Evolutionary conservation across 2,888 invertebrate genomes (phyloP).

Genomic region (Loripinus fragilis): DNA sequence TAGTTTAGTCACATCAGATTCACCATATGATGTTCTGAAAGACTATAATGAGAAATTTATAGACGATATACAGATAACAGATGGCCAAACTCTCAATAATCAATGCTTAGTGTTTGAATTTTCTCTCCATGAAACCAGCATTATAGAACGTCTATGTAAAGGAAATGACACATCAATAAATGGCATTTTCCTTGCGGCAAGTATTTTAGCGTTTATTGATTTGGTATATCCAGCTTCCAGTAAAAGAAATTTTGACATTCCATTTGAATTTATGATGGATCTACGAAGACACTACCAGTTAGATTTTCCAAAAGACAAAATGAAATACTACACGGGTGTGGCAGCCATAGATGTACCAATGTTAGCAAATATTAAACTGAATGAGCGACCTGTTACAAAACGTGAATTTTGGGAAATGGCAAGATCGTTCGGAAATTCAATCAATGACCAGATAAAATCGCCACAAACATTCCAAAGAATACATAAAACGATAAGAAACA

Average conservation of each 20-base stretch:
- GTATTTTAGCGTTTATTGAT: constrained; percentile 43
- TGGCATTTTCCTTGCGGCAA: constrained; percentile 40
- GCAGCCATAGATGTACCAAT: constrained; percentile 46
- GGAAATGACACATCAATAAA: constrained; percentile 16
- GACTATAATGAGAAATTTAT: constrained; percentile 42
- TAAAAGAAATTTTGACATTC: constrained; percentile 21
- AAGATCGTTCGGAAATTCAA: constrained; percentile 27
- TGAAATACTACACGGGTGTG: constrained; percentile 44
- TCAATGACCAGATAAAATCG: constrained; percentile 31
- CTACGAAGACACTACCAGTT: constrained; percentile 29
- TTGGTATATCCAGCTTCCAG: constrained; percentile 32
- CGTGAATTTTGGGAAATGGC: constrained; percentile 50
- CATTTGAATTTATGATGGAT: constrained; percentile 56
- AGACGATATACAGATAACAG: constrained; percentile 28
- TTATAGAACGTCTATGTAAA: constrained; percentile 28
- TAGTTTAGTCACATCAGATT: neutral
- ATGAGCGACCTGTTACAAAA: constrained; percentile 5
- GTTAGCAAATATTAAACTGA: constrained; percentile 23
- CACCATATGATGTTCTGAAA: neutral
- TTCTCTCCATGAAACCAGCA: constrained; percentile 20
- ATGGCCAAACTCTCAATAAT: constrained; percentile 26
- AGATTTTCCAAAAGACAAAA: neutral
- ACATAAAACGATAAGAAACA: constrained; percentile 15
- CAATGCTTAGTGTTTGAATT: constrained; percentile 41
- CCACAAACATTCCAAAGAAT: constrained; percentile 35